Base-by-base conservation (phyloP, 2,888 invertebrate genomes). In the Archips crataeganus region DNA sequence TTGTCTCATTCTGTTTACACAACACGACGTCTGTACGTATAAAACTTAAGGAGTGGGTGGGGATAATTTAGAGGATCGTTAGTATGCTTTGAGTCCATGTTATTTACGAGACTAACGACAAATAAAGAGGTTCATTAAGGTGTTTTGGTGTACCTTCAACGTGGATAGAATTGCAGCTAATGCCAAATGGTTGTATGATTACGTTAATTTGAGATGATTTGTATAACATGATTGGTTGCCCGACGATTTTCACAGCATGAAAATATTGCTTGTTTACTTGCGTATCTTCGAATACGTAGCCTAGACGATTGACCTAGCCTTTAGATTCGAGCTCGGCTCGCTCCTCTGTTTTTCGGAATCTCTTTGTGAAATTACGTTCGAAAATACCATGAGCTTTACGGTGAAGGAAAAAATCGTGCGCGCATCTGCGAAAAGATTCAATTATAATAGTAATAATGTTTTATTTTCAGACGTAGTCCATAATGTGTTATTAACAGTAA, bases 121-220 rank as follows among this genome's bases (percentile, higher is more conserved):
- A 83, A 86, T 84, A 88, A 85, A 85, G 80, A 83, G 82, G 82
- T 87, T 90, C 87, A 86, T 90, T 88, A 89, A 81, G 80, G 78
- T 78, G 79, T 79, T 79, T 77, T 78, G 78, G 73, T 67, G 65
- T 62, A 45, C 51, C 61, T 62, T 62, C 47, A 67, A 72, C 61
- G 63, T 15, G 63, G 34, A 49, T 32, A 23, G 23, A 4, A 54
- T 9, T 15, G 51, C 15, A 23, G 15, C 57, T 32, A 32, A 57
- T 32, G 32, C 10, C 57, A 57, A 32, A 57, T 32, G 11, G 32
- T 8, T 57, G 9, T 11, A 32, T 57, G 57, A 57, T 57, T 57
- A 3, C 32, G 32, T 10, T 32, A 11, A 11, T 51, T 8, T 4
- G 9, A 23, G 57, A 4, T 10, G 3, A 32, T 57, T 57, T 57